A percentile compares a stretch with the other conserved stretches of the same genome.
Conservation (phyloP, 2,797 vertebrate genomes). For the Nyctalus aviator region DNA sequence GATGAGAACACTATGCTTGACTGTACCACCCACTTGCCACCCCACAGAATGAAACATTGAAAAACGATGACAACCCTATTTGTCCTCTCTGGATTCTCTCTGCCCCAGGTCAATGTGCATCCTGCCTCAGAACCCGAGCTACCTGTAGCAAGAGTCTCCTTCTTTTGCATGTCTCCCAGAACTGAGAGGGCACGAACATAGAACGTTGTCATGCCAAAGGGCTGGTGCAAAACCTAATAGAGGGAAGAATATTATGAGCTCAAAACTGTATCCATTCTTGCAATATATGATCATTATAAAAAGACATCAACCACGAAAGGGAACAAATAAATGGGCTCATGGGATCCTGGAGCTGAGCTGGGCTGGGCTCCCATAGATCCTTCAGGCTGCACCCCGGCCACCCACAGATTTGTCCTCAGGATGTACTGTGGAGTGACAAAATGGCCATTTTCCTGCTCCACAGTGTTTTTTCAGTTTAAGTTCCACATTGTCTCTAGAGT, state of each 20-base stretch:
- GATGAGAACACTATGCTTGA: background rate
- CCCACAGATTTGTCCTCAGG: background rate
- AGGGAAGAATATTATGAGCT: background rate
- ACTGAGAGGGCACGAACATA: background rate
- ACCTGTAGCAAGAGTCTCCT: background rate
- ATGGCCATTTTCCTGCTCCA: constrained; percentile 18
- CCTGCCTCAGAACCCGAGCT: background rate
- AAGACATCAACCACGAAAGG: background rate
- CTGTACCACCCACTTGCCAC: background rate
- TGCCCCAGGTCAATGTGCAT: background rate
- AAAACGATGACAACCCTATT: accelerated
- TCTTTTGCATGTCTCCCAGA: background rate
- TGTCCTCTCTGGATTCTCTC: background rate
- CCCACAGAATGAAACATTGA: background rate
- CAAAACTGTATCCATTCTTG: background rate
- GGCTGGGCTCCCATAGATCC: background rate
- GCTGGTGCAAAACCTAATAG: background rate
- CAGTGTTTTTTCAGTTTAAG: constrained; percentile 31
- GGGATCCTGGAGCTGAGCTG: background rate
- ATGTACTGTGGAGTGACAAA: background rate
- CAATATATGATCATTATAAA: background rate
- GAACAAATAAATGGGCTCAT: background rate
- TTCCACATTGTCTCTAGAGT: constrained; percentile 48
- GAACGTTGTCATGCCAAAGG: background rate
- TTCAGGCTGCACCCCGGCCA: no score